These are phyloP conservation scores for Gasteruption jaculator DNA, from an alignment of 2,888 invertebrate genomes.

Conservation along the genomic window DNA sequence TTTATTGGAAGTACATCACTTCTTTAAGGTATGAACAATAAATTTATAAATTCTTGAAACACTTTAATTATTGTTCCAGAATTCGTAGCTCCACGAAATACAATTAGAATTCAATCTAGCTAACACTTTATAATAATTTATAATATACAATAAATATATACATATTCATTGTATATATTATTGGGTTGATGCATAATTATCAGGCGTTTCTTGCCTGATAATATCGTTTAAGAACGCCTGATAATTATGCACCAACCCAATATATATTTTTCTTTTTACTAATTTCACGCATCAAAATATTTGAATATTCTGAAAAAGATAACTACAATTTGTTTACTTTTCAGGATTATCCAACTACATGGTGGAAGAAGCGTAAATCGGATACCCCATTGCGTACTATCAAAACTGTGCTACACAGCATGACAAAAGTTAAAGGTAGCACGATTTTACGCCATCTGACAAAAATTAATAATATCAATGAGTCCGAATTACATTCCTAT, in stretches of 20 bases:
- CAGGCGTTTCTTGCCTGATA: no score
- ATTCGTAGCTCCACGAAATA: no score
- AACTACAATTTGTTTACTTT: no score
- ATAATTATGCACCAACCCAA: no score
- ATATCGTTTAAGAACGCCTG: no score
- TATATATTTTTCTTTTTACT: conserved; percentile 12
- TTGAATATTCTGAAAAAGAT: no score
- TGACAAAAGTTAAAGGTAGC: conserved; percentile 83
- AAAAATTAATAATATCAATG: conserved; percentile 71
- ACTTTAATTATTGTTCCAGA: no score
- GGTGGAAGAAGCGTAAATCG: conserved; percentile 79
- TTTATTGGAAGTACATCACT: conserved; percentile 79
- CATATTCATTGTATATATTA: background rate
- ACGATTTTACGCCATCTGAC: conserved; percentile 75
- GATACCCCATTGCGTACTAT: conserved; percentile 90
- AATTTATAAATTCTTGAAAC: no score
- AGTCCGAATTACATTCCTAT: conserved; percentile 84
- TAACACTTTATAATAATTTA: background rate
- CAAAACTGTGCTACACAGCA: conserved; percentile 88
- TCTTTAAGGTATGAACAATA: conserved; percentile 65
- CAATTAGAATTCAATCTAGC: background rate
- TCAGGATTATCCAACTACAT: conserved; percentile 72
- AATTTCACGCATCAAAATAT: no score
- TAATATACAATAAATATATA: conserved; percentile 1
- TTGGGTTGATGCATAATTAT: conserved; percentile 1